Evolutionary conservation across 2,888 invertebrate species (phyloP), one percentile per base, ranked within the genome.

Genomic region (Drosophila suboccidentalis): DNA sequence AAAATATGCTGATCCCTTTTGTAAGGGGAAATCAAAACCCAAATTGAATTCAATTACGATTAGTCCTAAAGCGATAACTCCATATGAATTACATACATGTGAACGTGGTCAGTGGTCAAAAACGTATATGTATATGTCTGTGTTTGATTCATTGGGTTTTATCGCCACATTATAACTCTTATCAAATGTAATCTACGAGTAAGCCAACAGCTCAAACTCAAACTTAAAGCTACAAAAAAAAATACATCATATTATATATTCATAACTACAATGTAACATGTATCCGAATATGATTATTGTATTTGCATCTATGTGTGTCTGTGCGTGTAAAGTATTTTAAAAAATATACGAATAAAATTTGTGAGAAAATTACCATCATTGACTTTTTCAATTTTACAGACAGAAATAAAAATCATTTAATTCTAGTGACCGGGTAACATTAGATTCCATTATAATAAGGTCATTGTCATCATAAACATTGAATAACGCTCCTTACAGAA

Each of bases 321-420:
- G 78, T 83, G 78, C 51, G 81, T 85, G 85, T 84, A 84, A 80
- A 75, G 76, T 80, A 87, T 82, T 87, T 84, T 75, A 68, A 80
- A 75, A 44, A 36, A 80, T 73, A 80, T 76, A 82, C 58, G 68
- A 87, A 78, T 63, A 72, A 68, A 58, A 70, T 50, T 72, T 72
- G 72, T 66, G 66, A 54, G 34, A 54, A 74, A 73, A 38, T 17
- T 44, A 50, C 50, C 17, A 11, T 4, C 0, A 29, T 29, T 34
- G 6, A 5, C 3, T 26, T 29, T 46, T 22, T 39, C 15, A 2
- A 39, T 39, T 39, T 9, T 15, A 8, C 3, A 32, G 32, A 32
- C 32, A 10, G 10, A 10, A 32, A 32, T 10, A 10, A 10, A 32
- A 32, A 10, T 10, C 32, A 10, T 32, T 8, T 29, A 8, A 1